A percentile compares a stretch with the other conserved stretches of the same genome.
Evolutionary conservation across 2,113 vertebrate genomes (phyloP).

Genomic region (Gallinago undulata): DNA sequence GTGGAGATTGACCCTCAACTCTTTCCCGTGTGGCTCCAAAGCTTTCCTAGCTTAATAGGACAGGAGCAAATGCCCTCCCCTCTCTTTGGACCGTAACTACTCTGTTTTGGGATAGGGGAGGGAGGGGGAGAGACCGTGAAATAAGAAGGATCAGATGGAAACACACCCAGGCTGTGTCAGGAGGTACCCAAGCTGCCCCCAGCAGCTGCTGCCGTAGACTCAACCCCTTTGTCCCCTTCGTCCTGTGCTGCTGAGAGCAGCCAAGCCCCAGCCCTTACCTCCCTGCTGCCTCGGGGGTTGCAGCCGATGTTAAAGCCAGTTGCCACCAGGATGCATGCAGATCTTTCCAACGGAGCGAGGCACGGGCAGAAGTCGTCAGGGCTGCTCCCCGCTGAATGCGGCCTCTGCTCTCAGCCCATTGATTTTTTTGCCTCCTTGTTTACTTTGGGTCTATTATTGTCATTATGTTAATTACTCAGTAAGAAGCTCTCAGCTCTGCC

Average conservation of each 20-base stretch:
- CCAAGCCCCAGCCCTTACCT: slow-evolving; percentile 45
- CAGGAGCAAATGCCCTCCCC: not conserved
- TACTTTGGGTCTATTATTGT: slow-evolving; percentile 69
- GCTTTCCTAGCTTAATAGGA: not conserved
- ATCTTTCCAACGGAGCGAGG: not conserved
- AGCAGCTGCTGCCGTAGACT: not conserved
- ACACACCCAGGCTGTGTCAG: not conserved
- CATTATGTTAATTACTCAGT: slow-evolving; percentile 68
- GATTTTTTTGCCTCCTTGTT: slow-evolving; percentile 61
- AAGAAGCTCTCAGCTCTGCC: slow-evolving; percentile 32
- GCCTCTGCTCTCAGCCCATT: slow-evolving; percentile 52
- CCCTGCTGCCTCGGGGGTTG: not conserved
- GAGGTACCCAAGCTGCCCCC: not conserved
- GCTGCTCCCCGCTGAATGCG: not conserved
- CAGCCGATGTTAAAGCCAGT: not conserved
- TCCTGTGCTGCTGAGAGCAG: not conserved
- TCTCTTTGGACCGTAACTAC: not conserved
- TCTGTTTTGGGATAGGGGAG: not conserved
- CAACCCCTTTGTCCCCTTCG: not conserved
- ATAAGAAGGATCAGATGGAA: not conserved
- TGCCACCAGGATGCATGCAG: not conserved
- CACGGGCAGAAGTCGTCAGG: not conserved
- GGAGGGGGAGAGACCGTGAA: not conserved
- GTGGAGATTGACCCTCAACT: not conserved
- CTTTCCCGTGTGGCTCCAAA: not conserved